Conservation (phyloP, 2,888 invertebrate species). For the Drosophila lacicola region DNA sequence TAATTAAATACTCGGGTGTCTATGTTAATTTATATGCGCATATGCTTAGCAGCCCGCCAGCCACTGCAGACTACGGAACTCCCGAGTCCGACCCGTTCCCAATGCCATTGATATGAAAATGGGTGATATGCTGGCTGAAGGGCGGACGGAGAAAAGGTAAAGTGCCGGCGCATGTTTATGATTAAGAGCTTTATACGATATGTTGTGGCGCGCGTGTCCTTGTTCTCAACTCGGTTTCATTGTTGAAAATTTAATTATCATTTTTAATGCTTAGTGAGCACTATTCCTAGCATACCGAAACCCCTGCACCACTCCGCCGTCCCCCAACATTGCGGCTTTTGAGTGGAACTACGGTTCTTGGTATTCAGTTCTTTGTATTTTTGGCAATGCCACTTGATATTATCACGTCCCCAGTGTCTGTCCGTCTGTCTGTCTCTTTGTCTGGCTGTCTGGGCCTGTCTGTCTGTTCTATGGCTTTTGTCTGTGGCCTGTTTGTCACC, state of each 20-base stretch:
- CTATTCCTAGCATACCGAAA: slow-evolving; percentile 58
- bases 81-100: slow-evolving; percentile 12
- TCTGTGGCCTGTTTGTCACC: slow-evolving; percentile 65
- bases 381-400: slow-evolving; percentile 73
- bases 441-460: slow-evolving; percentile 13
- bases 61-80: slow-evolving; percentile 3
- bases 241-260: slow-evolving; percentile 81
- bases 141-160: slow-evolving; percentile 46
- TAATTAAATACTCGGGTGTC: slow-evolving; percentile 80
- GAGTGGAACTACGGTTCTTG: slow-evolving; percentile 8
- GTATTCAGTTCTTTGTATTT: slow-evolving; percentile 50
- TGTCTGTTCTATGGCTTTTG: slow-evolving; percentile 46
- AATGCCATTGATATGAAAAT: slow-evolving; percentile 34
- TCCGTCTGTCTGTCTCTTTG: slow-evolving; percentile 17
- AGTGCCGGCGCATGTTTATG: slow-evolving; percentile 81
- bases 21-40: slow-evolving; percentile 81
- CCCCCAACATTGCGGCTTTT: slow-evolving; percentile 55
- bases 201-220: slow-evolving; percentile 42
- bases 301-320: neutral
- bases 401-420: slow-evolving; percentile 55
- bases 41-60: slow-evolving; percentile 69
- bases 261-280: slow-evolving; percentile 79
- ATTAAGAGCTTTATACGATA: slow-evolving; percentile 72
- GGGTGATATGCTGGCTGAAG: neutral
- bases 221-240: slow-evolving; percentile 68